phyloP scores from a whole-genome alignment of 2,113 vertebrate species.

The Syngnathus scovelli region DNA sequence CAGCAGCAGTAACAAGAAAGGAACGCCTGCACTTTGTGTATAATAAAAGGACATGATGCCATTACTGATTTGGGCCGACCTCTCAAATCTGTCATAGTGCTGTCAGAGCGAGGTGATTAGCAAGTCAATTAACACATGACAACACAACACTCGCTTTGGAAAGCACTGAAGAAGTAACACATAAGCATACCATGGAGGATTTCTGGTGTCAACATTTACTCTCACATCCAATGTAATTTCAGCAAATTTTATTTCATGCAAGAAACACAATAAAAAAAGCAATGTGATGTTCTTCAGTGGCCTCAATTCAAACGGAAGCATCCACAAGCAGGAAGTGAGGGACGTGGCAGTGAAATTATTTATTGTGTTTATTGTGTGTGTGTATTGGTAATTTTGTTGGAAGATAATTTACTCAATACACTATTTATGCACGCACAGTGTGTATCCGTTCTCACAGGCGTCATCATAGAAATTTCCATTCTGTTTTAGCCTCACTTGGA shows the following conservation, averaged over 20 bases:
- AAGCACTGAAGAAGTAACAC: not conserved
- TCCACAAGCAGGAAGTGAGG: too few species aligned
- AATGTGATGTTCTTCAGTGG: too few species aligned
- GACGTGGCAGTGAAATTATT: too few species aligned
- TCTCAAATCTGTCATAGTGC: conserved; percentile 1
- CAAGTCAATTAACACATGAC: conserved; percentile 1
- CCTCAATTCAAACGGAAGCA: too few species aligned
- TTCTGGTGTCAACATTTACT: not conserved
- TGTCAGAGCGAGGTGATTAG: not conserved
- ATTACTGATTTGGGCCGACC: conserved; percentile 13
- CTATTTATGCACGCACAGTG: not conserved
- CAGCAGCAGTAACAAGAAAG: conserved; percentile 9
- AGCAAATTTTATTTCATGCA: too few species aligned
- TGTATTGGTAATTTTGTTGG: too few species aligned
- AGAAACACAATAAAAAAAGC: too few species aligned
- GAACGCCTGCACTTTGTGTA: conserved; percentile 1
- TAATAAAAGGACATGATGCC: conserved; percentile 13
- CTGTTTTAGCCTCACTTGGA: conserved; percentile 15
- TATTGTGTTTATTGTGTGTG: too few species aligned
- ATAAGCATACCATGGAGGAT: not conserved
- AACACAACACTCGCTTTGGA: not conserved
- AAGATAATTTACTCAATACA: too few species aligned
- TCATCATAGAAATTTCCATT: not conserved
- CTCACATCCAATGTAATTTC: too few species aligned
- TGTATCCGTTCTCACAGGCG: conserved; percentile 26